Percentiles rank a stretch among this genome's conserved stretches.
Evolutionary conservation across 2,113 vertebrate species (phyloP).

Genomic region (Felis catus): DNA sequence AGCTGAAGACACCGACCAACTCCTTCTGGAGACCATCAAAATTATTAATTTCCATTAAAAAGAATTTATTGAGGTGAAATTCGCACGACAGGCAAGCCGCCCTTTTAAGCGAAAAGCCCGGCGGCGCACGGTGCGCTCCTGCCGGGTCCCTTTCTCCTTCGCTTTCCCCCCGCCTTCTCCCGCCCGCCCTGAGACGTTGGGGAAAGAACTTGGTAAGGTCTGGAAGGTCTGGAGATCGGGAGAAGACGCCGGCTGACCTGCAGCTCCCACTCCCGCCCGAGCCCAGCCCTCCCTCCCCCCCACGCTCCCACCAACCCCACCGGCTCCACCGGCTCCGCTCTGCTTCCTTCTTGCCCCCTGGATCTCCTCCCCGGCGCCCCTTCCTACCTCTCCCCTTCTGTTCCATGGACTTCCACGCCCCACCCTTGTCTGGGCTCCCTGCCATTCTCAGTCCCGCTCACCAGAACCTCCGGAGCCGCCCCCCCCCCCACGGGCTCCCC

Average conservation of each 20-base stretch:
- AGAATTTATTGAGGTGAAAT: neutral
- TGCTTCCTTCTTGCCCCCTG: neutral
- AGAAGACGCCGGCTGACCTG: neutral
- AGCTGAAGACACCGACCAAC: neutral
- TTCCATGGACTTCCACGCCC: too few relatives aligned
- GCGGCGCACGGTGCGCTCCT: rapidly evolving
- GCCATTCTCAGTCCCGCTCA: neutral
- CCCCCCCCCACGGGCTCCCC: neutral
- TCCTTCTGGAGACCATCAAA: neutral
- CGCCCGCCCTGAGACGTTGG: rapidly evolving
- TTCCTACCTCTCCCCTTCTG: neutral
- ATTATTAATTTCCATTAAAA: neutral
- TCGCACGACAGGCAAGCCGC: neutral
- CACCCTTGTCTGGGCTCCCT: too few relatives aligned
- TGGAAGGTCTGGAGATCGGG: neutral
- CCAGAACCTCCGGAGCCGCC: neutral
- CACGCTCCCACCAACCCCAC: neutral
- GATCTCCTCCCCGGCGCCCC: neutral
- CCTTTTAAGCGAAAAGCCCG: rapidly evolving
- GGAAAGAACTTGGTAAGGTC: rapidly evolving
- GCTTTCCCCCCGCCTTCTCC: neutral
- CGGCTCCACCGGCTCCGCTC: neutral
- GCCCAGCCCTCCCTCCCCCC: neutral
- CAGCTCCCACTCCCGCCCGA: neutral
- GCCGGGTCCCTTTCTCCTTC: neutral